Evolutionary conservation across 2,888 invertebrate genomes (phyloP), one percentile per base, ranked within the genome.

Genomic region (Lagria hirta): DNA sequence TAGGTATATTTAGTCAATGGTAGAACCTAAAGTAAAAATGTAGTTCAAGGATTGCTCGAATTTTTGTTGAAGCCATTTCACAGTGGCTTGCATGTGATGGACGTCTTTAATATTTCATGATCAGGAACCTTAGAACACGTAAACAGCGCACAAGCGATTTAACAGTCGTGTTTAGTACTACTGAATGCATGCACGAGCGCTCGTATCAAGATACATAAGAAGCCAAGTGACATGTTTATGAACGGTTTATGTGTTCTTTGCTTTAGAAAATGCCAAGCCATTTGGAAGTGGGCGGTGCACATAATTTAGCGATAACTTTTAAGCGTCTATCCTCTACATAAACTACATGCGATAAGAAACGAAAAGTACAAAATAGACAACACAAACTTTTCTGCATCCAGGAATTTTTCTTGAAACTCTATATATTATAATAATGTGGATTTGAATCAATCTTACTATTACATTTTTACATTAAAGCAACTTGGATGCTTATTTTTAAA

Each of bases 141-240:
- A 52, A 54, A 55, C 55, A 54, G 52, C 52, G 47, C 43, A 52
- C 48, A 52, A 51, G 48, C 51, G 54, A 44, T 52, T 55, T 54
- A 55, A 51, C 52, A 49, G 48, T 48, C 55, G 47, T 55, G 55
- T 55, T 55, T 51, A 49, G 50, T 53, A 55, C 57, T 57, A 57
- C 57, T 48, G 55, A 55, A 57, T 53, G 55, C 57, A 55, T 54
- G 54, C 57, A 57, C 54, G 54, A 54, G 50, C 48, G 49, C 44
- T 48, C 52, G 46, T 54, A 55, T 57, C 57, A 52, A 55, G 57
- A 55, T 57, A 55, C 55, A 50, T 51, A 55, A 41, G 49, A 48
- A 51, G 44, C 43, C 41, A 42, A 43, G 45, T 53, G 55, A 54
- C 55, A 57, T 53, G 48, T 57, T 54, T 57, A 48, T 48, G 48